Percentiles rank a stretch among this genome's conserved stretches.
These are phyloP conservation scores for Platygyra sinensis DNA, from an alignment of 64 coral and sea anemone genomes.

Conservation along the genomic window DNA sequence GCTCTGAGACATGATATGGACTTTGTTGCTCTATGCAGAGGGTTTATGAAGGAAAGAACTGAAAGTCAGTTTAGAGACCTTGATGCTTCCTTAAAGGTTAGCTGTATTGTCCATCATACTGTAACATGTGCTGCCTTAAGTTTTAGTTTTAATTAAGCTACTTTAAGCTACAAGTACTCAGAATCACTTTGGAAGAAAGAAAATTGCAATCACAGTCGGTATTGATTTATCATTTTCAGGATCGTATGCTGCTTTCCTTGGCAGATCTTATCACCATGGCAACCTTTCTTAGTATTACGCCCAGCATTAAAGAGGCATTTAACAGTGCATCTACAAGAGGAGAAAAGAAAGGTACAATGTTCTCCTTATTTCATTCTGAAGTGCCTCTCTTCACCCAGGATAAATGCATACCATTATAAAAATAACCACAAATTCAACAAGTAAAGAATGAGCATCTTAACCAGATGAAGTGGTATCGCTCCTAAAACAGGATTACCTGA, in stretches of 20 bases:
- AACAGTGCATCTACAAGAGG: conserved; percentile 66
- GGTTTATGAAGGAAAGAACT: conserved; percentile 94
- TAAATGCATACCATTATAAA: too few species aligned
- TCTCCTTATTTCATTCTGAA: neutral
- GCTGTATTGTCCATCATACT: too few species aligned
- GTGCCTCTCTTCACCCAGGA: neutral
- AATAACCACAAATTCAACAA: too few species aligned
- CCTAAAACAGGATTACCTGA: too few species aligned
- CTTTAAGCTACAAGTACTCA: too few species aligned
- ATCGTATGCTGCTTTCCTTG: conserved; percentile 83
- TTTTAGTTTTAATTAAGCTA: too few species aligned
- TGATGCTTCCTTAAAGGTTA: conserved; percentile 81
- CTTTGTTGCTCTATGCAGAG: conserved; percentile 91
- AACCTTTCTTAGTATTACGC: conserved; percentile 81
- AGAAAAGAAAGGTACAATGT: conserved; percentile 77
- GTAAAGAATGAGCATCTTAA: too few species aligned
- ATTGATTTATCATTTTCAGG: conserved; percentile 46
- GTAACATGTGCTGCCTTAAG: too few species aligned
- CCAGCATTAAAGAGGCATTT: conserved; percentile 71
- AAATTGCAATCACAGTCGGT: neutral
- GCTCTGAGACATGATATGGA: conserved; percentile 85
- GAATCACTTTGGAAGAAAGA: neutral
- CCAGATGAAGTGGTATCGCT: too few species aligned
- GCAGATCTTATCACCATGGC: conserved; percentile 91
- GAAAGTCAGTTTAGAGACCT: conserved; percentile 88